Base-by-base conservation (phyloP, 2,888 invertebrate species). In the Diarsia rubi region DNA sequence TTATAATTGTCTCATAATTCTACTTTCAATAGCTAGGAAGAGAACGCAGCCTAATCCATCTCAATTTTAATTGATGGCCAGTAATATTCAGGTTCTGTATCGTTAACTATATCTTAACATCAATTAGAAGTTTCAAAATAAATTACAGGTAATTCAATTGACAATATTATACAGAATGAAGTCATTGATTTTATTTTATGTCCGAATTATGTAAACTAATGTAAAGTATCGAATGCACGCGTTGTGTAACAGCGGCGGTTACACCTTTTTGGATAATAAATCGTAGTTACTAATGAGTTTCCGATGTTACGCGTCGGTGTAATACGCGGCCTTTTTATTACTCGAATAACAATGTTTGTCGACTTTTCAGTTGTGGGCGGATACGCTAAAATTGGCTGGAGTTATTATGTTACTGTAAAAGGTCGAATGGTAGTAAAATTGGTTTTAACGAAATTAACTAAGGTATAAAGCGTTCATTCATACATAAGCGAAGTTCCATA, bases 301-400 rank as follows among this genome's bases (percentile, higher is more conserved):
- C 65, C 82, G 78, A 85, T 89, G 89, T 91, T 87, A 89, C 86
- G 78, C 82, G 85, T 85, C 86, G 82, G 86, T 92, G 86, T 90
- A 88, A 91, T 78, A 83, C 44, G 72, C 82, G 82, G 86, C 84
- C 87, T 84, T 42, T 82, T 88, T 88, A 87, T 87, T 87, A 79
- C 73, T 78, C 63, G 75, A 75, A 86, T 87, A 88, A 86, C 86
- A 87, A 83, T 87, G 84, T 89, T 88, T 76, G 82, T 83, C 60
- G 77, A 73, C 69, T 78, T 82, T 88, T 83, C 78, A 77, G 80
- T 75, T 73, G 88, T 88, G 83, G 87, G 84, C 77, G 87, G 81
- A 72, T 78, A 65, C 75, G 75, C 79, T 88, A 67, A 88, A 86
- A 86, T 82, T 87, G 81, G 68, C 79, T 60, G 44, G 52, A 79